Conservation (phyloP, 2,113 vertebrate genomes). For the Bubalus kerabau region DNA sequence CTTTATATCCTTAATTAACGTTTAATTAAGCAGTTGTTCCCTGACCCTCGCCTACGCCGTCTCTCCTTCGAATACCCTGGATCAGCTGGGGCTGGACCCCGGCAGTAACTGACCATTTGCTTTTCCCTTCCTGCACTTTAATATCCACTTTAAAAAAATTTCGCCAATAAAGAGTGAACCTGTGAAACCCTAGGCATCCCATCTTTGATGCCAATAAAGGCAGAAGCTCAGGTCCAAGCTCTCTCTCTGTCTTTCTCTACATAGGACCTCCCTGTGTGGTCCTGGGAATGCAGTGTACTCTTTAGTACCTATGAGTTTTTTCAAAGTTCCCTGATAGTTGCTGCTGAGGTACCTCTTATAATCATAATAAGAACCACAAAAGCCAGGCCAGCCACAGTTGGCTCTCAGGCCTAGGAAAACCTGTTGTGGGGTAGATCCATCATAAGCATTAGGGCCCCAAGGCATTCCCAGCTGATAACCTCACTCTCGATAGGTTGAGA, state of each 20-base stretch:
- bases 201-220: background rate
- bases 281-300: background rate
- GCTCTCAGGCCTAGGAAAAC: background rate
- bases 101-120: background rate
- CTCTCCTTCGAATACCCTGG: no score
- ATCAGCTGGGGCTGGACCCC: no score
- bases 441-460: background rate
- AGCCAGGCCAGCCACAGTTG: background rate
- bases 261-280: background rate
- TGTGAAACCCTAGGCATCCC: rapidly evolving
- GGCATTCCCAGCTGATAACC: no score
- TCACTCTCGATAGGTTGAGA: background rate
- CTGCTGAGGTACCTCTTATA: background rate
- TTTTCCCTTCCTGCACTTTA: background rate
- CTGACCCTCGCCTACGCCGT: no score
- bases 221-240: background rate
- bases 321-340: background rate
- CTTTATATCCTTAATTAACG: no score
- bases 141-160: background rate
- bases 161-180: background rate
- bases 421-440: no score
- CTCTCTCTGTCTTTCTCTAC: background rate
- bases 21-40: no score
- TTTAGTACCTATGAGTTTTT: background rate
- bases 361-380: background rate